phyloP scores from a whole-genome alignment of 2,113 vertebrate species.

The Rhodinocichla rosea region DNA sequence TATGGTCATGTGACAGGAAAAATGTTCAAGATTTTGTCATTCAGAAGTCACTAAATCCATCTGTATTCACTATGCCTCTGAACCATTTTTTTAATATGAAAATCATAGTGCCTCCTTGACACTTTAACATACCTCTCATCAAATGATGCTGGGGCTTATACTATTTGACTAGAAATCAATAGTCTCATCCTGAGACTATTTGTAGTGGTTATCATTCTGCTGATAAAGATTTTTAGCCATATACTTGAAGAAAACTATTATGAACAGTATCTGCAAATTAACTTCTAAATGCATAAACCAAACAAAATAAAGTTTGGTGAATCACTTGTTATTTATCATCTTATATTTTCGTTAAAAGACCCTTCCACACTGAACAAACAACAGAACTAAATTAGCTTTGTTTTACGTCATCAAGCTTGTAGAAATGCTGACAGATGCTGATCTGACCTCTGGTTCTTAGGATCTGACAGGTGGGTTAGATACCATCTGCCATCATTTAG shows the following conservation, averaged over 20 bases:
- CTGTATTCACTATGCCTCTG: background rate
- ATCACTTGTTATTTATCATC: background rate
- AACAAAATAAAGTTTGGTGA: background rate
- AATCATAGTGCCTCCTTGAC: background rate
- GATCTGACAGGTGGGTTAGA: background rate
- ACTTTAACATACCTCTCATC: background rate
- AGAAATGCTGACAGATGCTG: background rate
- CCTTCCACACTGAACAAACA: background rate
- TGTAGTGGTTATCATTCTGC: background rate
- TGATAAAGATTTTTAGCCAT: background rate
- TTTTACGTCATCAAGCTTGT: background rate
- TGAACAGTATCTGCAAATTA: background rate
- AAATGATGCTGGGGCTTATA: background rate
- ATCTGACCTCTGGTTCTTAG: background rate
- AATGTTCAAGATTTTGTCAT: background rate
- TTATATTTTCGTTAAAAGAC: background rate
- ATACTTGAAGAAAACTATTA: background rate
- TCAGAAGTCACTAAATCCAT: background rate
- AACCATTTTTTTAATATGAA: background rate
- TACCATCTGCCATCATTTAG: background rate
- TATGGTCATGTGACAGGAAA: background rate
- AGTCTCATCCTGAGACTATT: background rate
- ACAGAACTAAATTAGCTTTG: background rate
- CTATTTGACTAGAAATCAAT: background rate
- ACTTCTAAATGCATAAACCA: background rate